phyloP scores from a whole-genome alignment of 2,797 vertebrate genomes.

The Mycteria americana region DNA sequence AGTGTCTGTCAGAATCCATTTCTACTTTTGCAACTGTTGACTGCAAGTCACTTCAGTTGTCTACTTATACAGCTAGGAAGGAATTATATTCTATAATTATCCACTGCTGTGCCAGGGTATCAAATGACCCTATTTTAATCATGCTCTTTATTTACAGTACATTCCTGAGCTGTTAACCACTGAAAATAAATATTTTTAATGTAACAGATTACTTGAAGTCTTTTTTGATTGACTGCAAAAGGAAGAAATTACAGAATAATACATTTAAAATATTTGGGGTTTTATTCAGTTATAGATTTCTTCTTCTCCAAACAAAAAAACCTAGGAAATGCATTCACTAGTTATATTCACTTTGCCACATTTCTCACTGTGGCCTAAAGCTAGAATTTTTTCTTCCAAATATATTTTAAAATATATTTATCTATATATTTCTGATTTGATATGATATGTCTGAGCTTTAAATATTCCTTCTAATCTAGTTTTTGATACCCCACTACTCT shows the following conservation, averaged over 20 bases:
- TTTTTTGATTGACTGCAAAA: neutral
- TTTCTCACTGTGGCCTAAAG: neutral
- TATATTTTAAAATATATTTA: neutral
- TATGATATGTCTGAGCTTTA: neutral
- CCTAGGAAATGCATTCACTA: neutral
- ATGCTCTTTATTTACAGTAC: neutral
- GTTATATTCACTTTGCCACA: neutral
- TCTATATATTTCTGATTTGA: neutral
- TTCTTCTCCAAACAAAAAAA: neutral
- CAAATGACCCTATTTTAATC: neutral
- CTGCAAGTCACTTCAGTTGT: neutral
- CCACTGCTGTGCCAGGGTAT: neutral
- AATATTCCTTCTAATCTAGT: neutral
- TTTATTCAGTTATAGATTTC: neutral
- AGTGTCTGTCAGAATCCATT: neutral
- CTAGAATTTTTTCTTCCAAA: neutral
- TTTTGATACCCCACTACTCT: neutral
- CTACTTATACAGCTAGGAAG: neutral
- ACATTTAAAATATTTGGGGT: neutral
- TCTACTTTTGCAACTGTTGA: neutral
- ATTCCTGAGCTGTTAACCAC: neutral
- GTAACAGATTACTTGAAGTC: neutral
- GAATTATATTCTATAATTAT: constrained; percentile 15
- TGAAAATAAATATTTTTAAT: neutral
- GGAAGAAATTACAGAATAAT: neutral